phyloP scores from a whole-genome alignment of 2,888 invertebrate genomes.

The Bhutanitis thaidina region DNA sequence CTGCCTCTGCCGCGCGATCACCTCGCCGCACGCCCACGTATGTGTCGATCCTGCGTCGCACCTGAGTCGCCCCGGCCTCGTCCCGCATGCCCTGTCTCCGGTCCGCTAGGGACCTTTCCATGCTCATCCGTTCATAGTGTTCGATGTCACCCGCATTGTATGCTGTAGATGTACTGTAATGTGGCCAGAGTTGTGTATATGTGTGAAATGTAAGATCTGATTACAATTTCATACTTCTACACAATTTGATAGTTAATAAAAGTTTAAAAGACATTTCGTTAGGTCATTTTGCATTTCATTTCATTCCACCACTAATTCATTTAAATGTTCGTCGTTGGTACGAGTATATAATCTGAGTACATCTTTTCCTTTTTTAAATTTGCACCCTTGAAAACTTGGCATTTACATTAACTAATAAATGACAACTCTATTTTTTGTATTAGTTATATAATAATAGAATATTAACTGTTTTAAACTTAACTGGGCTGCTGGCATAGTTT shows the following conservation, averaged over 20 bases:
- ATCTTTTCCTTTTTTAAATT: neutral
- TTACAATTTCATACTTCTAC: constrained; percentile 17
- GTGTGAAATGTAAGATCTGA: constrained; percentile 15
- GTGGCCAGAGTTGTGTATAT: constrained; percentile 19
- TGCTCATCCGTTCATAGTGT: constrained; percentile 47
- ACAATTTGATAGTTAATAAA: constrained; percentile 18
- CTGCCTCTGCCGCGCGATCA: constrained; percentile 75
- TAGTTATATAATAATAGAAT: no score
- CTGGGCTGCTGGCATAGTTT: no score
- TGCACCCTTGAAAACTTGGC: no score
- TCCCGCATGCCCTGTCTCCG: constrained; percentile 42
- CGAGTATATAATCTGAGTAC: constrained; percentile 4
- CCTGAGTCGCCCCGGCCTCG: constrained; percentile 31
- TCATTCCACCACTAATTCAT: constrained; percentile 20
- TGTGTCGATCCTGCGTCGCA: constrained; percentile 38
- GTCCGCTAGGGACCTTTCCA: constrained; percentile 49
- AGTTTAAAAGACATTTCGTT: constrained; percentile 18
- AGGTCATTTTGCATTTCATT: constrained; percentile 23
- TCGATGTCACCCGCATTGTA: constrained; percentile 33
- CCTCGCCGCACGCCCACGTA: constrained; percentile 77
- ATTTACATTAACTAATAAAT: no score
- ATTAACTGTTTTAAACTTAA: no score
- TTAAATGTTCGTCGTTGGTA: constrained; percentile 16
- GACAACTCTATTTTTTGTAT: no score
- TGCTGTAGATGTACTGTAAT: constrained; percentile 17